These are phyloP conservation scores for Heteractis magnifica DNA, from an alignment of 92 coral and sea anemone genomes.

Conservation along the genomic window DNA sequence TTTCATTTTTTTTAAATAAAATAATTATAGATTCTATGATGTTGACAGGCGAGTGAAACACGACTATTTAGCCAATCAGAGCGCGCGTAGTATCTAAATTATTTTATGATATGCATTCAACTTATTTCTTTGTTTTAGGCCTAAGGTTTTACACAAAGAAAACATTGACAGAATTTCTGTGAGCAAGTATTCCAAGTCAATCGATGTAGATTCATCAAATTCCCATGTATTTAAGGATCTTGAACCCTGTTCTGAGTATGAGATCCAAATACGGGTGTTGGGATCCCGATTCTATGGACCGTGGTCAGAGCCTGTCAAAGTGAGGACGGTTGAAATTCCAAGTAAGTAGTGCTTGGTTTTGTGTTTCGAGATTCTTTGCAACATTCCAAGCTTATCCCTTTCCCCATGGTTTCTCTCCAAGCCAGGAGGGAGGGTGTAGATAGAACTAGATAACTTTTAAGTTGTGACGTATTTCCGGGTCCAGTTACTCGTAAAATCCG, in stretches of 20 bases:
- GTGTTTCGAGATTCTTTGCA: neutral
- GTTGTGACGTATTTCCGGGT: too few relatives aligned
- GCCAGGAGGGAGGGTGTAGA: too few relatives aligned
- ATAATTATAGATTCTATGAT: too few relatives aligned
- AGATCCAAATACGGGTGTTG: constrained; percentile 50
- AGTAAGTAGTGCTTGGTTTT: neutral
- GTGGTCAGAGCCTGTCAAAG: constrained; percentile 32
- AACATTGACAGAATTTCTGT: neutral
- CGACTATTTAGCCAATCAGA: too few relatives aligned
- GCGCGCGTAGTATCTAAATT: neutral
- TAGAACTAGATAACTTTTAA: too few relatives aligned
- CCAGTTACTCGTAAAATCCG: too few relatives aligned
- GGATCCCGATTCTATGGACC: constrained; percentile 46
- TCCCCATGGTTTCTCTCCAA: too few relatives aligned
- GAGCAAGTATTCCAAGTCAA: neutral
- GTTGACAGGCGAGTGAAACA: too few relatives aligned
- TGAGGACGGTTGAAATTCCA: constrained; percentile 25
- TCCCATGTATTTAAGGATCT: constrained; percentile 14
- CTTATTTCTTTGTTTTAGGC: neutral
- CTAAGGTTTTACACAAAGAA: neutral
- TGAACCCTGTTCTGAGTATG: constrained; percentile 70
- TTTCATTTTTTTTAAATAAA: too few relatives aligned
- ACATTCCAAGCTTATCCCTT: neutral
- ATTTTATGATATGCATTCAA: neutral
- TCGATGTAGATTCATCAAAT: neutral